Conservation (phyloP, 92 coral and sea anemone genomes). For the Porites cylindrica region DNA sequence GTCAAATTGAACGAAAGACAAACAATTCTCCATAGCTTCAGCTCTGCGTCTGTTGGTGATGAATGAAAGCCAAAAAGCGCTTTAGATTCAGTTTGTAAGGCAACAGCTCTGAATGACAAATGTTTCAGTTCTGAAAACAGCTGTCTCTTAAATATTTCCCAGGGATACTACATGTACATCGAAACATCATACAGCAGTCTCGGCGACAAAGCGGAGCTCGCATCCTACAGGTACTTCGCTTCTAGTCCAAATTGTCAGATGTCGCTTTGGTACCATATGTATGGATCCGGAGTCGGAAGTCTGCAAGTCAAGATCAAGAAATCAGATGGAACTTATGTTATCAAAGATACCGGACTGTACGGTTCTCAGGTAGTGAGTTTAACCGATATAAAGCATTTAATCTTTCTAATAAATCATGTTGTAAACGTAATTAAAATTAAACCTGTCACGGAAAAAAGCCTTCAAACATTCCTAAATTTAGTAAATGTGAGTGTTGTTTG, state of each 20-base stretch:
- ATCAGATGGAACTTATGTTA: conserved; percentile 79
- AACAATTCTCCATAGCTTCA: too few species aligned
- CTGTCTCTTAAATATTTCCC: not conserved
- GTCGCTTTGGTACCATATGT: conserved; percentile 96
- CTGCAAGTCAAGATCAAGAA: conserved; percentile 79
- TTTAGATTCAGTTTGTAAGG: too few species aligned
- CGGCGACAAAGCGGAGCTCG: conserved; percentile 92
- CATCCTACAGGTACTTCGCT: conserved; percentile 93
- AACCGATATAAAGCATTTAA: not conserved
- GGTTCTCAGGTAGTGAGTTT: conserved; percentile 35
- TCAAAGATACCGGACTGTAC: conserved; percentile 35
- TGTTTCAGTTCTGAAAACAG: too few species aligned
- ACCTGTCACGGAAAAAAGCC: too few species aligned
- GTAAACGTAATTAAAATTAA: too few species aligned
- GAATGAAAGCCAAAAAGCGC: too few species aligned
- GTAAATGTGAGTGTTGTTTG: too few species aligned
- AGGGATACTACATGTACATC: conserved; percentile 98
- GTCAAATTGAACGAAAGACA: too few species aligned
- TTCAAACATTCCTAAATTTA: too few species aligned
- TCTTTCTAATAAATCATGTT: not conserved
- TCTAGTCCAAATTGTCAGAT: conserved; percentile 90
- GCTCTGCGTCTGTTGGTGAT: too few species aligned
- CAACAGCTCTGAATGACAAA: too few species aligned
- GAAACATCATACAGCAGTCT: conserved; percentile 75
- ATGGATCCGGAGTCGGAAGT: conserved; percentile 81